Base-by-base conservation (phyloP, 53 echinoderm and acorn worm genomes). In the Apostichopus leukothele region DNA sequence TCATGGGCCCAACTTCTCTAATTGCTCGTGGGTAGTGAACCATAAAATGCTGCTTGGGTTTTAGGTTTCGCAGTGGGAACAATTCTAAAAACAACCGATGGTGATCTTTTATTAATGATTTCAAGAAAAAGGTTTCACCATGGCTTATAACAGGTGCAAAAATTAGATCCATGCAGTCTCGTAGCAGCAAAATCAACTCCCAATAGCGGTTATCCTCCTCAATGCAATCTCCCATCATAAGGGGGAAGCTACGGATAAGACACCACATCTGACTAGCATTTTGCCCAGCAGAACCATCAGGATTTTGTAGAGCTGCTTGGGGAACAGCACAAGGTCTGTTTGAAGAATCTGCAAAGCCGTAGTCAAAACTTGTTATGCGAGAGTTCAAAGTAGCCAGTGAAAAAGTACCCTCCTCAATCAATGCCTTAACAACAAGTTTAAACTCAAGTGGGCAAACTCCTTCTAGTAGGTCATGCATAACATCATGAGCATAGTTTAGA, bases 241-340 rank as follows among this genome's bases (percentile, higher is more conserved):
- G 66, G 23, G 88, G 23, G 21, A 91, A 79, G 16, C 84, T 88
- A 9, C 89, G 79, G 83, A 93, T 83, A 3, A 91, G 12, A 53
- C 93, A 93, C 93, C 93, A 91, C 90, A 90, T 93, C n/a, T 86
- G 86, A 5, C 86, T 50, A 7, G 86, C 86, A 86, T 86, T 39
- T 39, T 86, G 86, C 20, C 86, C 86, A 66, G 86, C 16, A 39
- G 86, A 12, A 59, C 88, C 90, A 83, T 93, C 90, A 50, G 90
- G 88, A 83, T 93, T 68, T 67, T 54, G 10, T 21, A 88, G 89
- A 16, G 76, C 67, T 73, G 78, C 51, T 1, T 88, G 75, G 1
- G 88, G 53, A 53, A 90, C 60, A 4, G 73, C 75, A 75, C 76
- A 84, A 6, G 93, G 93, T 71, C 77, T 93, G 25, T 93, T 93